Evolutionary conservation across 92 coral and sea anemone genomes (phyloP), one percentile per base, ranked within the genome.

Genomic region (Palythoa heliodiscus): DNA sequence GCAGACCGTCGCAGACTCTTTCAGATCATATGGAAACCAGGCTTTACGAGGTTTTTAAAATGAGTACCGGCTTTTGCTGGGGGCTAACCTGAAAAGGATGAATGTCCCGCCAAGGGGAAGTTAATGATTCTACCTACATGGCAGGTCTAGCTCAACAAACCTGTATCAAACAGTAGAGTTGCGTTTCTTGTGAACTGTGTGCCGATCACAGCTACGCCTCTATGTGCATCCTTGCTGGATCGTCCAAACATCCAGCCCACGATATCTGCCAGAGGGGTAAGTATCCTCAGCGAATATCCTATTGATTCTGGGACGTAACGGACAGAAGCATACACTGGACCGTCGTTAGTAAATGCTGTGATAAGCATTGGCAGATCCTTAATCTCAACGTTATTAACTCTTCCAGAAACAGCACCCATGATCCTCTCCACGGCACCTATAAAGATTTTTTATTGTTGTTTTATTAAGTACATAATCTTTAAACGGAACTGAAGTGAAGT

Each of bases 161-260:
- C 97, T 69, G 98, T 78, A 72, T 91, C 95, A 85, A 96, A 96
- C 17, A 83, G 83, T 53, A 95, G 84, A 47, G 87, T 86, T 17
- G 93, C 92, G 52, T 84, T 90, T 75, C 99, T 95, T 37, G 87
- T 78, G 70, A 96, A 94, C 78, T 71, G 87, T 23, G 79, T 83
- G 4, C 99, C 98, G 38, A 93, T 85, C 14, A 94, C 85, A 50
- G 82, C 71, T 37, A 88, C 87, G n/a, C 99, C 99, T 66, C 89
- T 93, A 5, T 74, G 73, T n/a, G 87, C 66, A 5, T 83, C 91
- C 40, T 73, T 82, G 17, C 79, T 88, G 3, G 78, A 38, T 12
- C 85, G 79, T 52, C 89, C 98, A 38, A 85, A 89, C 92, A 93
- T 70, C 95, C 95, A 96, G 68, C 97, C 95, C 3, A 87, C 79